These are phyloP conservation scores for Pogonus chalceus DNA, from an alignment of 1,140 invertebrate genomes.

Conservation along the genomic window DNA sequence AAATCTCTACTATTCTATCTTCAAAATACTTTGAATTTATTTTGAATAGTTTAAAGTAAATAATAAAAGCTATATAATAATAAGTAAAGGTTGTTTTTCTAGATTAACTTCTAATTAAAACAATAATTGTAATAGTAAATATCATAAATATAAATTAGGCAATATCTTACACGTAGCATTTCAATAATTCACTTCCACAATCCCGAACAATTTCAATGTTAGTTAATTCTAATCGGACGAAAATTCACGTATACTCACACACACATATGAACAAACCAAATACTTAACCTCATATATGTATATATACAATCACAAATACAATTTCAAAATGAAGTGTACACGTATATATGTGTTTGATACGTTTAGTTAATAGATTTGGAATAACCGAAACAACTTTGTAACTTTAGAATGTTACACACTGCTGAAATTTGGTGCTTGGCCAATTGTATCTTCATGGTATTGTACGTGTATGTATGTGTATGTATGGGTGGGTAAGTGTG, in stretches of 20 bases:
- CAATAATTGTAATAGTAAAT: too few species aligned
- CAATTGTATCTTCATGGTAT: background rate
- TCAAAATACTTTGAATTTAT: too few species aligned
- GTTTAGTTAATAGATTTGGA: background rate
- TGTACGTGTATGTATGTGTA: background rate
- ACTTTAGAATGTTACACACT: background rate
- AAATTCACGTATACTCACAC: background rate
- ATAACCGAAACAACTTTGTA: background rate
- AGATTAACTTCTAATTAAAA: too few species aligned
- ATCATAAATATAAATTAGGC: too few species aligned
- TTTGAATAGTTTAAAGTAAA: too few species aligned
- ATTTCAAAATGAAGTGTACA: background rate
- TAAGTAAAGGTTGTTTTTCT: too few species aligned
- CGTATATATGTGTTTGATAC: background rate
- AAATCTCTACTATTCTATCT: too few species aligned
- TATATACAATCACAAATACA: background rate
- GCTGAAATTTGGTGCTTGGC: background rate
- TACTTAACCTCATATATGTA: background rate
- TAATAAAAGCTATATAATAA: too few species aligned
- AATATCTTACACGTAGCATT: background rate
- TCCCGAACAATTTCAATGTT: background rate
- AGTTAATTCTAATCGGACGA: background rate
- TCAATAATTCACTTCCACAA: background rate
- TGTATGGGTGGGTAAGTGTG: background rate
- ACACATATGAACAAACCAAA: background rate